Conservation (phyloP, 1,140 invertebrate genomes). For the Ptiloglossa arizonensis region DNA sequence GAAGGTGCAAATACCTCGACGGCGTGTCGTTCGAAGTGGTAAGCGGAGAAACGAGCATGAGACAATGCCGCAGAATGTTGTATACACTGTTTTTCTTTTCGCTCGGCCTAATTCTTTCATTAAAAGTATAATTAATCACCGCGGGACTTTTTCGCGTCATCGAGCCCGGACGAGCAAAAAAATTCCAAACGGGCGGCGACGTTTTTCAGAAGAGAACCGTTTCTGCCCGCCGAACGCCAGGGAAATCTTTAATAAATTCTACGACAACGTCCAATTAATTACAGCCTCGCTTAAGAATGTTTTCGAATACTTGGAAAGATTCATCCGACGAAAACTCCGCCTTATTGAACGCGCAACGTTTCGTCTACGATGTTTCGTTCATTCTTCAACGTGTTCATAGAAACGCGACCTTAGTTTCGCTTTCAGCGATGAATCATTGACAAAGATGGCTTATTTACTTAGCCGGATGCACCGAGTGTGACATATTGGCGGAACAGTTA, state of each 20-base stretch:
- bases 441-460: no score
- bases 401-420: no score
- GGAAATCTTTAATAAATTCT: slow-evolving; percentile 33
- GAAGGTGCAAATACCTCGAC: slow-evolving; percentile 61
- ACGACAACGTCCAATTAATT: slow-evolving; percentile 35
- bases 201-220: slow-evolving; percentile 31
- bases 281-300: slow-evolving; percentile 14
- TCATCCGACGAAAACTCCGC: not conserved
- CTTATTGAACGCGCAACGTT: no score
- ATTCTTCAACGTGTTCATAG: no score
- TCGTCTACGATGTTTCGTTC: not conserved
- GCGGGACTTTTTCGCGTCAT: slow-evolving; percentile 36
- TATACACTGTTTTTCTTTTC: slow-evolving; percentile 47
- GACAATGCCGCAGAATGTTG: slow-evolving; percentile 59
- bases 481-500: no score
- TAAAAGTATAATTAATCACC: slow-evolving; percentile 55
- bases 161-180: not conserved
- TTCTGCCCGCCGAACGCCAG: not conserved
- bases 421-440: no score
- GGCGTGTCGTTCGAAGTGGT: slow-evolving; percentile 38
- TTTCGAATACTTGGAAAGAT: not conserved
- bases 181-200: not conserved
- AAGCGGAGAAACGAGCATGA: slow-evolving; percentile 33
- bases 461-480: no score
- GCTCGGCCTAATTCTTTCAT: slow-evolving; percentile 58